Evolutionary conservation across 2,888 invertebrate genomes (phyloP).

Genomic region (Acronicta leporina): DNA sequence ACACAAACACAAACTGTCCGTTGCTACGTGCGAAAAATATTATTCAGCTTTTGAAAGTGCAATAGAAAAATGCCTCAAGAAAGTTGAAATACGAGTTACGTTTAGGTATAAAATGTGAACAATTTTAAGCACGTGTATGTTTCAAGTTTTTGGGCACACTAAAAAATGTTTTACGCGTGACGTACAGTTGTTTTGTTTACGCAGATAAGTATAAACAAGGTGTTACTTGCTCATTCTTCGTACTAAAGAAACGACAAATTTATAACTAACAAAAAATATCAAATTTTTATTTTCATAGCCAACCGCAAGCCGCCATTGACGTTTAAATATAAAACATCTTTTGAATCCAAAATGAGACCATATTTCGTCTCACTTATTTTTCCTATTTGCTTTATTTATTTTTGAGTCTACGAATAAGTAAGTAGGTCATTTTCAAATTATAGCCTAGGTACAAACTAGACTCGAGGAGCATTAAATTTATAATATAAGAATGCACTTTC

Average conservation of each 20-base stretch:
- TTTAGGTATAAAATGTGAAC: background rate
- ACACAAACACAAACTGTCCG: background rate
- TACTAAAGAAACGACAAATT: too few species aligned
- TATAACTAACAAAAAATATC: too few species aligned
- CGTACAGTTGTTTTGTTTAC: background rate
- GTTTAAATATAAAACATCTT: background rate
- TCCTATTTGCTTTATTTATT: slow-evolving; percentile 1
- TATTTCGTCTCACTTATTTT: background rate
- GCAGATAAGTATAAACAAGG: too few species aligned
- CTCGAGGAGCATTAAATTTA: background rate
- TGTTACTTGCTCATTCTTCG: too few species aligned
- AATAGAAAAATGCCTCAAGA: slow-evolving; percentile 11
- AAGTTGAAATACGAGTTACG: background rate
- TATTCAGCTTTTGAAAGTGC: slow-evolving; percentile 13
- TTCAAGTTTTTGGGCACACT: background rate
- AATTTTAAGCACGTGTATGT: background rate
- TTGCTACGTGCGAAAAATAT: slow-evolving; percentile 8
- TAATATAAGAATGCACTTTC: slow-evolving; percentile 28
- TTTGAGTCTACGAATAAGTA: background rate
- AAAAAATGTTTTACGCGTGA: background rate
- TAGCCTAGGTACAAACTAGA: slow-evolving; percentile 12
- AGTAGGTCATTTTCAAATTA: slow-evolving; percentile 24
- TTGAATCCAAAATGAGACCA: background rate
- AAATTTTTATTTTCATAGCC: too few species aligned
- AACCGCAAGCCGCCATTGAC: too few species aligned